These are phyloP conservation scores for Pelosia muscerda DNA, from an alignment of 2,888 invertebrate genomes.

Conservation along the genomic window DNA sequence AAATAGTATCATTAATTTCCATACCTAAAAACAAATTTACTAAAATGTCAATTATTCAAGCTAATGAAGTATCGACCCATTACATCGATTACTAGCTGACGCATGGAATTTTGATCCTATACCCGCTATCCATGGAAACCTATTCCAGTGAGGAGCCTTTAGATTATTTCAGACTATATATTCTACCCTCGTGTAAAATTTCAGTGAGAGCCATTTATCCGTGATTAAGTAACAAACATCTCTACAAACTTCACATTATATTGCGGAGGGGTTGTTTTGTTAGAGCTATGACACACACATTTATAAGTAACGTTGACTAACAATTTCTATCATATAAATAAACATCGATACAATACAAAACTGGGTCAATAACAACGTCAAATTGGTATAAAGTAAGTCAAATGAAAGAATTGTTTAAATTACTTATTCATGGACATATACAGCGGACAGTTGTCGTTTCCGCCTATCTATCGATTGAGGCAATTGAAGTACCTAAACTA, in stretches of 20 bases:
- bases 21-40: too few species aligned
- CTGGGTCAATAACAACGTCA: constrained; percentile 28
- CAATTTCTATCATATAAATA: neutral
- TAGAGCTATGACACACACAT: neutral
- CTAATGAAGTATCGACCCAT: too few species aligned
- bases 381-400: constrained; percentile 27
- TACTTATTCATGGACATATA: constrained; percentile 38
- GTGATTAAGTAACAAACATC: too few species aligned
- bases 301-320: neutral
- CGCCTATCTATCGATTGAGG: constrained; percentile 29
- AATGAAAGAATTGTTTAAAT: constrained; percentile 27
- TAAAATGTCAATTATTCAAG: too few species aligned
- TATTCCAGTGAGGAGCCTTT: too few species aligned
- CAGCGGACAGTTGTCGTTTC: constrained; percentile 6
- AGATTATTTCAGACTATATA: too few species aligned
- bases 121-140: too few species aligned
- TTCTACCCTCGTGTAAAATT: too few species aligned
- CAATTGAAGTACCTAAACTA: constrained; percentile 15
- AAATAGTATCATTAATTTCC: too few species aligned
- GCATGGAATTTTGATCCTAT: too few species aligned
- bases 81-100: too few species aligned
- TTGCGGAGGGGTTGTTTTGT: neutral
- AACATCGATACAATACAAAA: neutral
- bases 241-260: neutral
- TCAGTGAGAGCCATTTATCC: too few species aligned